phyloP scores from a whole-genome alignment of 1,140 invertebrate species.

The Dendroctonus valens region DNA sequence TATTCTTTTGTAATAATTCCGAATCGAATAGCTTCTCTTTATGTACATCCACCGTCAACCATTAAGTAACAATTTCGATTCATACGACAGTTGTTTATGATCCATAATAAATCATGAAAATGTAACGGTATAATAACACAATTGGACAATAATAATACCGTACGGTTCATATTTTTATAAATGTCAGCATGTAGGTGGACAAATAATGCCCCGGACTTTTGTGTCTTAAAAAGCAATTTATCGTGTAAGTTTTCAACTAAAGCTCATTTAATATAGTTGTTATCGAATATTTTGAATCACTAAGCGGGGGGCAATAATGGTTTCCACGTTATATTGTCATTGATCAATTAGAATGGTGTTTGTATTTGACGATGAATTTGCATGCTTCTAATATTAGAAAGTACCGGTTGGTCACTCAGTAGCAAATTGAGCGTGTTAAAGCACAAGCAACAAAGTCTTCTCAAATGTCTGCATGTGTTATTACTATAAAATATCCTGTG shows the following conservation, averaged over 20 bases:
- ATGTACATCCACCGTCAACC: background rate
- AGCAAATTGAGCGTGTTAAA: too few species aligned
- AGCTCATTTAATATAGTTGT: too few species aligned
- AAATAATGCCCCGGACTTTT: constrained; percentile 23
- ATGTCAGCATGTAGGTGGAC: constrained; percentile 31
- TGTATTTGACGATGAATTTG: background rate
- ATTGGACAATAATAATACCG: constrained; percentile 32
- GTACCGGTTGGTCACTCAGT: too few species aligned
- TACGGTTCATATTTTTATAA: constrained; percentile 32
- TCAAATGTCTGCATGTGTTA: too few species aligned
- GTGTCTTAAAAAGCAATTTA: too few species aligned
- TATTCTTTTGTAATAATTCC: constrained; percentile 1
- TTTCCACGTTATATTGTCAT: too few species aligned
- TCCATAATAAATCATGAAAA: constrained; percentile 31
- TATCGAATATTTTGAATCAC: too few species aligned
- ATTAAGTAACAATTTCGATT: constrained; percentile 11
- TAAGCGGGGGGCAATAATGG: too few species aligned
- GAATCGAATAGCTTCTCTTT: background rate
- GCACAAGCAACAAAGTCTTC: too few species aligned
- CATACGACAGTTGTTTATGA: constrained; percentile 22
- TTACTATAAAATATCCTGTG: too few species aligned
- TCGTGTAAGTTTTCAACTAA: too few species aligned
- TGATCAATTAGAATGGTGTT: too few species aligned
- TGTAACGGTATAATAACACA: constrained; percentile 28
- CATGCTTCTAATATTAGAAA: background rate